A percentile compares a stretch with the other conserved stretches of the same genome.
phyloP scores from a whole-genome alignment of 2,113 vertebrate genomes.

The Ptilorrhoa leucosticta region DNA sequence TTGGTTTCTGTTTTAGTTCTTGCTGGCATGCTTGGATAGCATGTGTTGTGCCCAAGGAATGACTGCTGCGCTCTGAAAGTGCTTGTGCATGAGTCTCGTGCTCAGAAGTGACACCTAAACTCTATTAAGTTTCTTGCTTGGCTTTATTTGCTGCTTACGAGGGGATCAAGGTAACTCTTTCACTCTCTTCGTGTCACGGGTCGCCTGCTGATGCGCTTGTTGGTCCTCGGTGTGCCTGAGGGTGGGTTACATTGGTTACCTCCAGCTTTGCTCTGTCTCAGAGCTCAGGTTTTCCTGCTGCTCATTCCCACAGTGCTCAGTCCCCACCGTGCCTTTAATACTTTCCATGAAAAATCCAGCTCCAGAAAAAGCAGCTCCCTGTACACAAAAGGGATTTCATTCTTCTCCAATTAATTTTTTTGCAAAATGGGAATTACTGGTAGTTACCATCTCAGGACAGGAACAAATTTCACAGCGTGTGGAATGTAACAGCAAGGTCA shows the following conservation, averaged over 20 bases:
- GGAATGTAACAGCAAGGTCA: neutral
- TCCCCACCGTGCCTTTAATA: neutral
- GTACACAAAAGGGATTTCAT: neutral
- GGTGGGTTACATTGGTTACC: neutral
- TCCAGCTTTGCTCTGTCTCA: neutral
- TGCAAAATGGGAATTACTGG: neutral
- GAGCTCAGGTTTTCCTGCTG: neutral
- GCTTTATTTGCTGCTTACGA: slow-evolving; percentile 87
- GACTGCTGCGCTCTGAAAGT: slow-evolving; percentile 63
- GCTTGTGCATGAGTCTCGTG: slow-evolving; percentile 81
- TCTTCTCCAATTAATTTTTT: neutral
- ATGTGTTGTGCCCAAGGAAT: slow-evolving; percentile 76
- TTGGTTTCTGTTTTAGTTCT: slow-evolving; percentile 76
- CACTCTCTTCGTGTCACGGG: slow-evolving; percentile 11
- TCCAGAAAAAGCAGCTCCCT: neutral
- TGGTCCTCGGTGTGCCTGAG: neutral
- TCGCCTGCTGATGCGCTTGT: neutral
- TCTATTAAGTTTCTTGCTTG: slow-evolving; percentile 84
- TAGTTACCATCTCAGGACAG: neutral
- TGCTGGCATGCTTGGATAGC: slow-evolving; percentile 79
- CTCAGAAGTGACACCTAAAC: slow-evolving; percentile 51
- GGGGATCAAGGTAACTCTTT: slow-evolving; percentile 88
- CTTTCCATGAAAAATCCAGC: neutral
- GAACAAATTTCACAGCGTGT: neutral
- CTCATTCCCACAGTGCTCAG: neutral